A percentile compares a stretch with the other conserved stretches of the same genome.
phyloP scores from a whole-genome alignment of 2,113 vertebrate species.

The Himantopus leucocephalus region DNA sequence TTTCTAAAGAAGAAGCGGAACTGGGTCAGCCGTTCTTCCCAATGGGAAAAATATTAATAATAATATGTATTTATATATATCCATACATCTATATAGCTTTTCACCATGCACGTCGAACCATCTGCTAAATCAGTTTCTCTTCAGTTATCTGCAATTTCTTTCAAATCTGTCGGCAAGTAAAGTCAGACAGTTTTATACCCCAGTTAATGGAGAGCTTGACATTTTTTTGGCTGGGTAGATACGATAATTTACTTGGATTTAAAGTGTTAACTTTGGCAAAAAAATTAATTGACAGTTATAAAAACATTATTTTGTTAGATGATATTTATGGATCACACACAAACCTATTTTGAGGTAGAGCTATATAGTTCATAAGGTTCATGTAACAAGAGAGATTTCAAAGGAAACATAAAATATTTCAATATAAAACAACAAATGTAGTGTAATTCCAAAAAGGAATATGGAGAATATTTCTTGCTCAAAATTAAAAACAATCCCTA shows the following conservation, averaged over 20 bases:
- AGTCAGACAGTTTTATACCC: conserved; percentile 63
- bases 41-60: conserved; percentile 64
- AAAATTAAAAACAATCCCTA: not conserved
- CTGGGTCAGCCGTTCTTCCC: conserved; percentile 41
- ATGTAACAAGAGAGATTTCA: conserved; percentile 41
- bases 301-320: conserved; percentile 62
- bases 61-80: conserved; percentile 12
- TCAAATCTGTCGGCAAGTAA: conserved; percentile 47
- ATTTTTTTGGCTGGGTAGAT: conserved; percentile 47
- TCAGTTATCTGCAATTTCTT: conserved; percentile 61
- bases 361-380: conserved; percentile 1
- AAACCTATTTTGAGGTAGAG: conserved; percentile 53
- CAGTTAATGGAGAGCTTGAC: conserved; percentile 58
- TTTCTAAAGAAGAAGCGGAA: conserved; percentile 49
- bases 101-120: conserved; percentile 45
- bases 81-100: conserved; percentile 26
- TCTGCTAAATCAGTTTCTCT: conserved; percentile 66
- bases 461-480: not conserved
- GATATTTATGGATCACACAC: conserved; percentile 48
- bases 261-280: conserved; percentile 66
- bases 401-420: conserved; percentile 28
- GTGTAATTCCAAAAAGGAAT: not conserved
- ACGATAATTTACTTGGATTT: conserved; percentile 54
- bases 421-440: conserved; percentile 1
- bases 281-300: conserved; percentile 55